Evolutionary conservation across 2,888 invertebrate species (phyloP).

Genomic region (Lasioglossum morio): DNA sequence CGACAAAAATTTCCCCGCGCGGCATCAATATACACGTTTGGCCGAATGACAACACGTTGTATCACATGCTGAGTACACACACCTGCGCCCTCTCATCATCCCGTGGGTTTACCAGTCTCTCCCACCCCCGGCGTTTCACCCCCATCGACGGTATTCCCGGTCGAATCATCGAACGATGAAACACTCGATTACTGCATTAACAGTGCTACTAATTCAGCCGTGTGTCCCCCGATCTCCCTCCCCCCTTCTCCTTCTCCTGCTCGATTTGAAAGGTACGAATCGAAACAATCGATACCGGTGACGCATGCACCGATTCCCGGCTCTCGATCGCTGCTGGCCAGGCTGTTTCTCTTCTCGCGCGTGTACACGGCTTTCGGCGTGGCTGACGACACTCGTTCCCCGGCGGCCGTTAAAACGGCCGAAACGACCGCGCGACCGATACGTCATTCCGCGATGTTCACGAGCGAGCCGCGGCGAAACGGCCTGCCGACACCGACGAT

Average conservation of each 20-base stretch:
- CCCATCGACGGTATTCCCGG: slow-evolving; percentile 17
- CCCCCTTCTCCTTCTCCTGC: too few relatives aligned
- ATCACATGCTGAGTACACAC: slow-evolving; percentile 71
- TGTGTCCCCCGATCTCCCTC: slow-evolving; percentile 35
- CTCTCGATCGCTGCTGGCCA: slow-evolving; percentile 28
- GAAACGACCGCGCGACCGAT: slow-evolving; percentile 81
- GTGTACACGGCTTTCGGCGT: slow-evolving; percentile 75
- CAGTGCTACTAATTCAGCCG: slow-evolving; percentile 79
- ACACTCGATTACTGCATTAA: slow-evolving; percentile 83
- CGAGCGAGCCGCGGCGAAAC: slow-evolving; percentile 63
- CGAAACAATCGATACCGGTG: slow-evolving; percentile 67
- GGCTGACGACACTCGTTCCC: slow-evolving; percentile 80
- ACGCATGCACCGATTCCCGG: slow-evolving; percentile 55
- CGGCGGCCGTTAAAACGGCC: slow-evolving; percentile 79
- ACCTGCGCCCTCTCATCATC: slow-evolving; percentile 73
- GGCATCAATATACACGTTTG: slow-evolving; percentile 56
- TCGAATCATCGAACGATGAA: slow-evolving; percentile 81
- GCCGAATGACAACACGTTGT: slow-evolving; percentile 76
- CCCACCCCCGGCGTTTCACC: neutral
- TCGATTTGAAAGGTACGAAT: slow-evolving; percentile 55
- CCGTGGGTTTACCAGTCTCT: slow-evolving; percentile 53
- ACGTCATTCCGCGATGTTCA: slow-evolving; percentile 77
- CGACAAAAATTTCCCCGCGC: slow-evolving; percentile 48
- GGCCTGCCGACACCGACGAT: slow-evolving; percentile 64
- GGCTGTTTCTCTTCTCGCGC: slow-evolving; percentile 32